A percentile compares a stretch with the other conserved stretches of the same genome.
phyloP scores from a whole-genome alignment of 1,140 invertebrate species.

The Listronotus bonariensis region DNA sequence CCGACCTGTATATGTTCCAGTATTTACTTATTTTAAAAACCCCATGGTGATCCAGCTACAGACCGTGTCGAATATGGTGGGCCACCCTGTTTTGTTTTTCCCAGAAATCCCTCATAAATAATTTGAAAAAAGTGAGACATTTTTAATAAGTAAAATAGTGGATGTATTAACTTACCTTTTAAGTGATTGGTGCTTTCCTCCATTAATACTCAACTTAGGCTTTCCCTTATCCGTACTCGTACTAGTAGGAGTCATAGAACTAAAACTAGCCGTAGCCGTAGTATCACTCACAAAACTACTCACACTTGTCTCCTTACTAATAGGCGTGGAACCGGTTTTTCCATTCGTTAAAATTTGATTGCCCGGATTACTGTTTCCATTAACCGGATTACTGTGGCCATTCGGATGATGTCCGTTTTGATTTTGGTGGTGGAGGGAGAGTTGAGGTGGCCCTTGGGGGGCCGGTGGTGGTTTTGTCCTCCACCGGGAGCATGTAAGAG shows the following conservation, averaged over 20 bases:
- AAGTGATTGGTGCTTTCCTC: constrained; percentile 64
- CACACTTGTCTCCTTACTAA: constrained; percentile 62
- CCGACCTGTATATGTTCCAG: no score
- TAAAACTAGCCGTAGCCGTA: constrained; percentile 57
- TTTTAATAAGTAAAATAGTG: no score
- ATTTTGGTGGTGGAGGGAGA: constrained; percentile 43
- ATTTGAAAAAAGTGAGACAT: no score
- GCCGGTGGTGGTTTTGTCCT: constrained; percentile 65
- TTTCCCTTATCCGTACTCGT: constrained; percentile 60
- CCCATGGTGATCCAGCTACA: no score
- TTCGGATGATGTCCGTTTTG: constrained; percentile 20
- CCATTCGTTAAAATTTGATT: constrained; percentile 28
- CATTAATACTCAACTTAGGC: constrained; percentile 63
- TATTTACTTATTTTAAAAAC: no score
- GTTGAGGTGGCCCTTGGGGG: constrained; percentile 59
- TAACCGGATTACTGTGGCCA: no score
- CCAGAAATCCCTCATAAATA: no score
- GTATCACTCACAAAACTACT: constrained; percentile 63
- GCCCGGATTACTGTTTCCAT: constrained; percentile 23
- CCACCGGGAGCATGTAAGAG: constrained; percentile 69
- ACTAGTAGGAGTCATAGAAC: constrained; percentile 62
- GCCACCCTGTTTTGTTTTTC: no score
- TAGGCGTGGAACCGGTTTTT: constrained; percentile 40
- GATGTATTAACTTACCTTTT: constrained; percentile 67
- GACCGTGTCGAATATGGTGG: no score